phyloP scores from a whole-genome alignment of 2,797 vertebrate genomes.

The Avahi laniger region DNA sequence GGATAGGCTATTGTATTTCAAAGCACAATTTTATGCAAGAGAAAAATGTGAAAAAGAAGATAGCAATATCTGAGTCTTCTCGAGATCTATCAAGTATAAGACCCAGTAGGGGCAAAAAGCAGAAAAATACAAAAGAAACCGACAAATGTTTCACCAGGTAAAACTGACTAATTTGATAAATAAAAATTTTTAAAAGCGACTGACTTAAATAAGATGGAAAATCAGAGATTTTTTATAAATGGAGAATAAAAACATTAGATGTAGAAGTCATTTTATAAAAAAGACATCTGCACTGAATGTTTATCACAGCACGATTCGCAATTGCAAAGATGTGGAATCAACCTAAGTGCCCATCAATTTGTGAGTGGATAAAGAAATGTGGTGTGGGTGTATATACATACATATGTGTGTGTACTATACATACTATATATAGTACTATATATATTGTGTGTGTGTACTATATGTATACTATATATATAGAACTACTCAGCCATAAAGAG shows the following conservation, averaged over 20 bases:
- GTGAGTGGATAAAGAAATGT: neutral
- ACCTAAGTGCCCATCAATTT: neutral
- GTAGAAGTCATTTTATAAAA: neutral
- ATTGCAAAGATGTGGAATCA: neutral
- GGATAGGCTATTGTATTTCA: neutral
- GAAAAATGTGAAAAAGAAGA: neutral
- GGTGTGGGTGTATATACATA: no score
- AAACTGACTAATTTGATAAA: neutral
- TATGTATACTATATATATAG: no score
- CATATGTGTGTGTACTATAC: no score
- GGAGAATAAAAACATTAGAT: neutral
- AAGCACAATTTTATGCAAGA: neutral
- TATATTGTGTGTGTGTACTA: no score
- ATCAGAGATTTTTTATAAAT: neutral
- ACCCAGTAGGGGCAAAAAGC: neutral
- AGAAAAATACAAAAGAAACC: conserved; percentile 6
- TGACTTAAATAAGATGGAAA: conserved; percentile 10
- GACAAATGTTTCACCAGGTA: neutral
- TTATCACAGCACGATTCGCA: neutral
- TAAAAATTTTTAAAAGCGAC: neutral
- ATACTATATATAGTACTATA: no score
- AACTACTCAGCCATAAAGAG: neutral
- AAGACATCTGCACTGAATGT: neutral
- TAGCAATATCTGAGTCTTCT: neutral
- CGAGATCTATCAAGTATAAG: neutral